Percentiles rank a stretch among this genome's conserved stretches.
Evolutionary conservation across 2,113 vertebrate genomes (phyloP).

Genomic region (Anhinga rufa): DNA sequence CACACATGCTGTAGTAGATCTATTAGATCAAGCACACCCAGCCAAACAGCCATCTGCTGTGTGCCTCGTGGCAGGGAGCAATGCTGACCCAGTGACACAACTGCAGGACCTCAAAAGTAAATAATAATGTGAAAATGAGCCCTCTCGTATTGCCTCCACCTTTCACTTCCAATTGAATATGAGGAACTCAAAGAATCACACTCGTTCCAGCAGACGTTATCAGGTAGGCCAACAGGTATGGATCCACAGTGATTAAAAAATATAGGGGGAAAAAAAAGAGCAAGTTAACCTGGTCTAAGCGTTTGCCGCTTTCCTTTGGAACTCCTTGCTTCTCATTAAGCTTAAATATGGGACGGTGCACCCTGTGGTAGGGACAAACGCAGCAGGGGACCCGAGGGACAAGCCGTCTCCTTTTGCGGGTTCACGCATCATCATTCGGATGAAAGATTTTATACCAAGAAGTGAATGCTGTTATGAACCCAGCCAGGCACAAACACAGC

Average conservation of each 20-base stretch:
- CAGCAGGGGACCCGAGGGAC: neutral
- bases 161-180: neutral
- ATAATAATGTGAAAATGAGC: neutral
- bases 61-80: neutral
- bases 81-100: neutral
- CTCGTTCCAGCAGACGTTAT: neutral
- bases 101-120: neutral
- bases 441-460: neutral
- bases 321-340: neutral
- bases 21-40: neutral
- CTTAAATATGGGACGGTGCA: neutral
- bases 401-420: neutral
- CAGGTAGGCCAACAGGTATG: neutral
- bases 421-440: neutral
- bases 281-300: neutral
- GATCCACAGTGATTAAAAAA: neutral
- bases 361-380: too few species aligned
- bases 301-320: neutral
- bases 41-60: neutral
- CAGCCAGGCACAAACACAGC: neutral
- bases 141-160: neutral
- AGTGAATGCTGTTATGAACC: neutral
- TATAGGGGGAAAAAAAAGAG: too few species aligned
- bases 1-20: rapidly evolving
- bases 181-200: neutral